Evolutionary conservation across 2,888 invertebrate species (phyloP), one percentile per base, ranked within the genome.

Genomic region (Stenolophus ochropezus): DNA sequence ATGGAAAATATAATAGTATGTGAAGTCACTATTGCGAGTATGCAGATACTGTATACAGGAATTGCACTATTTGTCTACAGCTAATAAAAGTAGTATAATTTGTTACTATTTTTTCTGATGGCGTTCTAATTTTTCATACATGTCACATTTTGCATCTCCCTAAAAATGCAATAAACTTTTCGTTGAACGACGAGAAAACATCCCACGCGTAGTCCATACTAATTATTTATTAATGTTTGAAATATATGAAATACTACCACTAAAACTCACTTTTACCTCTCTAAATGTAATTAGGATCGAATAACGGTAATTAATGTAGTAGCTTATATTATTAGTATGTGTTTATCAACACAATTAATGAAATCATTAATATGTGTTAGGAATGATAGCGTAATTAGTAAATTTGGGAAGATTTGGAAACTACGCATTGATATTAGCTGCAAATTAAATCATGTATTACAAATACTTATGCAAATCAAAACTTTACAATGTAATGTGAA

Each of bases 321-420:
- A 21, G 21, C 11, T 2, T 11, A 23, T 21, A 56, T 25, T 25
- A 61, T 61, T 61, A n/a, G 23, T 2, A 61, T 23, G 61, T 61
- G 25, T 25, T 61, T 61, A 61, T 61, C 61, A 25, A 61, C 61
- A 61, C 25, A 11, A 25, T 61, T 25, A 61, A 61, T 61, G 23
- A 61, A 56, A 61, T 61, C 21, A 61, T 4, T 25, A 25, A 14
- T 61, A n/a, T 23, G 18, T 14, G 1, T n/a, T 16, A 14, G 51
- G 14, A 4, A 2, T 25, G 11, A 25, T 61, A 25, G 25, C 3
- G 53, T n/a, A 27, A 25, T 21, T n/a, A 25, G 23, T 14, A 14
- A 58, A 23, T 61, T 61, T 23, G 3, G 6, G 1, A 4, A 61
- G 21, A 53, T 53, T 61, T 61, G n/a, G 5, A 25, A 61, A 61